Evolutionary conservation across 2,888 invertebrate species (phyloP), one percentile per base, ranked within the genome.

Genomic region (Punctoribates punctum): DNA sequence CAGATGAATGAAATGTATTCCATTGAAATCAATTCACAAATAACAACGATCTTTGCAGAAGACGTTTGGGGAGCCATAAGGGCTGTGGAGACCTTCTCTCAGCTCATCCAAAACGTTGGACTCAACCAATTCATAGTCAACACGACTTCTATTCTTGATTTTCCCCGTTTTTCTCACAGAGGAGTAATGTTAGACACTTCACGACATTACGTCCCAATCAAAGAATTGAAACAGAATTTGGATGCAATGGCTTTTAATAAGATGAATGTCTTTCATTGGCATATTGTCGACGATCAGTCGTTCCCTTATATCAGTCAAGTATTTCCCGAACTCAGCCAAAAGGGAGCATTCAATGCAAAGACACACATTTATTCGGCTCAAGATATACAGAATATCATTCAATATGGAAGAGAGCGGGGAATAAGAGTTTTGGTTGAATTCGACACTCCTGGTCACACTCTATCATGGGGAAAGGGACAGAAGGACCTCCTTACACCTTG

Each of bases 231-330:
- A 42, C 81, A 83, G 78, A 83, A 92, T 11, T 86, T 97, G 82
- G 94, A 94, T 81, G 94, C 88, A 0, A 96, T 96, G 94, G 90
- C 91, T 0, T 88, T 90, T 82, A 91, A 92, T 38, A 97, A 96
- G 83, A 83, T 96, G 81, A 97, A 96, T 83, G 91, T 92, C 0
- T 91, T 97, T 85, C 96, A 97, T 82, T 96, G 96, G 96, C 86
- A 86, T 78, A 83, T 86, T 15, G 85, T 85, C 1, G 97, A 97
- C 84, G 91, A 92, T 20, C 95, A 96, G 79, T 95, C 96, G 81
- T 97, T 96, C 83, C 96, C 97, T 0, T 90, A 93, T 81, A 82
- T 84, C 76, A 85, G 85, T 79, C 81, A 83, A 62, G 82, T 82
- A 27, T 85, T 82, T 78, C 85, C 86, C 8, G 81, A 84, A 20